Percentiles rank a stretch among this genome's conserved stretches.
Conservation (phyloP, 2,113 vertebrate genomes). For the Microcebus lehilahytsara region DNA sequence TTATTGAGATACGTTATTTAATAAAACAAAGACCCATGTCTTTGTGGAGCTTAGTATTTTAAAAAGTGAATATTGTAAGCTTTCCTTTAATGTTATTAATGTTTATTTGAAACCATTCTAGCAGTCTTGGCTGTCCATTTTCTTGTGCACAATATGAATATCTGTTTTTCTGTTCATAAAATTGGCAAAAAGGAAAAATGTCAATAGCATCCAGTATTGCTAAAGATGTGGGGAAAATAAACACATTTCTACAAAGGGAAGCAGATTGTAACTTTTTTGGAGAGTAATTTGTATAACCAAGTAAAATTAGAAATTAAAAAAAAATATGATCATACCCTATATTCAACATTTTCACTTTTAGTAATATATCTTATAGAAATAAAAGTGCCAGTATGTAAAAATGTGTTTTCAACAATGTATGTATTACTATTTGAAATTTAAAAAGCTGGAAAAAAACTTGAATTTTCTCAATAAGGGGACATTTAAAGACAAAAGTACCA, state of each 20-base stretch:
- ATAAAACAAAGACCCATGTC: neutral
- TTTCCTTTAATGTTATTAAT: neutral
- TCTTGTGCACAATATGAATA: neutral
- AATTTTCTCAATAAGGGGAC: neutral
- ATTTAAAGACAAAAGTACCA: neutral
- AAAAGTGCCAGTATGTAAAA: neutral
- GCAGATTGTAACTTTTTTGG: neutral
- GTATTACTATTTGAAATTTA: neutral
- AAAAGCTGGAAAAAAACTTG: neutral
- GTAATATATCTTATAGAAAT: neutral
- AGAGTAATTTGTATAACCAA: neutral
- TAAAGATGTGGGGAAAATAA: neutral
- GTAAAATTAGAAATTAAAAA: neutral
- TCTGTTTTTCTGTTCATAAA: conserved; percentile 17
- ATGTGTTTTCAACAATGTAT: neutral
- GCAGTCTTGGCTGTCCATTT: neutral
- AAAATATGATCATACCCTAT: neutral
- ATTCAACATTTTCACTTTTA: neutral
- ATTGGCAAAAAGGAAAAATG: neutral
- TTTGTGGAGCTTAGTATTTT: neutral
- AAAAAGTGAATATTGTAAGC: neutral
- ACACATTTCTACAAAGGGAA: neutral
- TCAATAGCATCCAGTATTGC: neutral
- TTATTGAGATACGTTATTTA: neutral
- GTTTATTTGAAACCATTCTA: neutral